These are phyloP conservation scores for Panopea generosa DNA, from an alignment of 2,888 invertebrate species.

Conservation along the genomic window DNA sequence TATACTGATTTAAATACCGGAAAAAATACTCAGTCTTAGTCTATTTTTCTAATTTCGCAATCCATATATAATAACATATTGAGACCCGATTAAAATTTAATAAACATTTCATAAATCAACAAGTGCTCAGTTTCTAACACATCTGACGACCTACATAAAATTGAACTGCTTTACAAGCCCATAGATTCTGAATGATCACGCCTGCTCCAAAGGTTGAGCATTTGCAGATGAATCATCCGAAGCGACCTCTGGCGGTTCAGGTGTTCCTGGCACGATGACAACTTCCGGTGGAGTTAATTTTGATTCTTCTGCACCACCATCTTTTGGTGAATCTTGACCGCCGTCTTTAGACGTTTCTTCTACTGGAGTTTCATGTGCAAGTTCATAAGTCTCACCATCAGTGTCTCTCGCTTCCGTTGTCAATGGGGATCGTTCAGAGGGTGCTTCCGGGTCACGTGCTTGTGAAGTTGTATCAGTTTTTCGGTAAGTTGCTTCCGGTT, in stretches of 20 bases:
- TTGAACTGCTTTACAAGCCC: no score
- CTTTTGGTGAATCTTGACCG: constrained; percentile 50
- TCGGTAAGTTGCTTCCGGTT: constrained; percentile 51
- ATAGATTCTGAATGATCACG: no score
- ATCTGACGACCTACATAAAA: no score
- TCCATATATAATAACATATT: no score
- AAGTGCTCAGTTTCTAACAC: no score
- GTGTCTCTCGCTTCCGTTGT: constrained; percentile 28
- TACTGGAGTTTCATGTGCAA: constrained; percentile 40
- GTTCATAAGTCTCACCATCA: constrained; percentile 52
- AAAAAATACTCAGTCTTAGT: no score
- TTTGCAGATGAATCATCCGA: not conserved
- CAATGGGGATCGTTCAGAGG: constrained; percentile 43
- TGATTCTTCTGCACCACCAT: constrained; percentile 42
- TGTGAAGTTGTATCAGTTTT: constrained; percentile 36
- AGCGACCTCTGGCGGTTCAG: constrained; percentile 35
- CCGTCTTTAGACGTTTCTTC: constrained; percentile 26
- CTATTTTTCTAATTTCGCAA: no score
- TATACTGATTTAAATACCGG: no score
- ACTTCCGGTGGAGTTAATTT: constrained; percentile 54
- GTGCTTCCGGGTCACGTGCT: constrained; percentile 14
- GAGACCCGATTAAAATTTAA: no score
- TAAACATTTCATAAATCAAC: no score
- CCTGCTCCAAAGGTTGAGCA: no score
- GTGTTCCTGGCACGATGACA: constrained; percentile 45